Evolutionary conservation across 2,888 invertebrate species (phyloP).

Genomic region (Caenorhabditis wallacei): DNA sequence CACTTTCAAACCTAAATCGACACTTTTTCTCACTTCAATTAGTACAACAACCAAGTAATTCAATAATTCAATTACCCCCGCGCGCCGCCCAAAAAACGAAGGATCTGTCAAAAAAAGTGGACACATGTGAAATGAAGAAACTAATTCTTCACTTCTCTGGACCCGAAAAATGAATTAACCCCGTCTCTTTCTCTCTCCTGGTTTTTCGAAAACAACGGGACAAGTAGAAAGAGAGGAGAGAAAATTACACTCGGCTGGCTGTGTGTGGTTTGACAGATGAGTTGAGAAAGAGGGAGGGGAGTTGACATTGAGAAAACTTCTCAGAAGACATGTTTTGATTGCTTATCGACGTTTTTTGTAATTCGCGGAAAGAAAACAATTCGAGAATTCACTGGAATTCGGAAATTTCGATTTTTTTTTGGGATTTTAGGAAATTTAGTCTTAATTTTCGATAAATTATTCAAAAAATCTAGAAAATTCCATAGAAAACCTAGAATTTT

Average conservation of each 20-base stretch:
- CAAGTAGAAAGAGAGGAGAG: not conserved
- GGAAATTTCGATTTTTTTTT: too few relatives aligned
- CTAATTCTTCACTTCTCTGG: not conserved
- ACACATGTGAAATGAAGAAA: too few relatives aligned
- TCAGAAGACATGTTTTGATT: too few relatives aligned
- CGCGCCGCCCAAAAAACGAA: not conserved
- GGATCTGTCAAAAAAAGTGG: too few relatives aligned
- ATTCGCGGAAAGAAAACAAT: too few relatives aligned
- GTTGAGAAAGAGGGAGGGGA: not conserved
- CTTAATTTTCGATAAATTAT: too few relatives aligned
- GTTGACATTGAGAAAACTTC: too few relatives aligned
- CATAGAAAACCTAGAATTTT: too few relatives aligned
- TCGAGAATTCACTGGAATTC: too few relatives aligned
- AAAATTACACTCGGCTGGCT: not conserved
- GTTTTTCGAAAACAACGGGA: not conserved
- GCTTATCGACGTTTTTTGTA: too few relatives aligned
- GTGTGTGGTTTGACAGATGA: conserved; percentile 10
- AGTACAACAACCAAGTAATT: conserved; percentile 30
- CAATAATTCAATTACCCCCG: conserved; percentile 60
- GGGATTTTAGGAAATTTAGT: too few relatives aligned
- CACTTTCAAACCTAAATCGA: not conserved
- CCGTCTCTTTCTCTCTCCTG: conserved; percentile 9
- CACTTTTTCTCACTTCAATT: not conserved
- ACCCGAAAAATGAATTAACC: conserved; percentile 29
- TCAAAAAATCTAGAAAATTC: too few relatives aligned